phyloP scores from a whole-genome alignment of 2,888 invertebrate species.

The Caenorhabditis panamensis region DNA sequence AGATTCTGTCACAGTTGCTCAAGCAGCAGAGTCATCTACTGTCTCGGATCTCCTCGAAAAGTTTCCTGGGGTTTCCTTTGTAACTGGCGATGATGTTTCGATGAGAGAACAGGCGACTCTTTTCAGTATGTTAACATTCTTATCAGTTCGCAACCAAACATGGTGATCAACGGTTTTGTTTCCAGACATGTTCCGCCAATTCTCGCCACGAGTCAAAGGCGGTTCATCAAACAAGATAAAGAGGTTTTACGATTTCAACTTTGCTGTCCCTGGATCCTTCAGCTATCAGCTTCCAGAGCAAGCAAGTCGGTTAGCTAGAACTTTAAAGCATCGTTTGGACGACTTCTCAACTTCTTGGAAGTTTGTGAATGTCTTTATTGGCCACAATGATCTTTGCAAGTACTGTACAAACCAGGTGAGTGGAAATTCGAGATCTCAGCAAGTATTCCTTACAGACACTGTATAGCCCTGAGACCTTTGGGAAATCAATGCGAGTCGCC shows the following conservation, averaged over 20 bases:
- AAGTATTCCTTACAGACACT: conserved; percentile 50
- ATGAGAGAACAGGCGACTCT: conserved; percentile 55
- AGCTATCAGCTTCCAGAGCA: conserved; percentile 26
- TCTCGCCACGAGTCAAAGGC: conserved; percentile 43
- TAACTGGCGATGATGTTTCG: conserved; percentile 47
- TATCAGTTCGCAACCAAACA: not conserved
- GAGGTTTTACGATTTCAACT: conserved; percentile 56
- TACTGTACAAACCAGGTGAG: conserved; percentile 54
- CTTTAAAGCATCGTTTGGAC: conserved; percentile 12
- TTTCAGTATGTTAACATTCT: conserved; percentile 47
- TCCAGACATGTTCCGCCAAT: conserved; percentile 62
- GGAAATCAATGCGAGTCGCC: conserved; percentile 23
- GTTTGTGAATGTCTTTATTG: conserved; percentile 66
- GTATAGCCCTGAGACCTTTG: conserved; percentile 44
- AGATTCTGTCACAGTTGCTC: conserved; percentile 64
- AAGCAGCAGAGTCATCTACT: conserved; percentile 48
- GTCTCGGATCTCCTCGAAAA: conserved; percentile 36
- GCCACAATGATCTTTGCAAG: conserved; percentile 65
- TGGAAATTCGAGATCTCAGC: too few species aligned
- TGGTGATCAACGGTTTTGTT: not conserved
- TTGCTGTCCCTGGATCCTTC: conserved; percentile 41
- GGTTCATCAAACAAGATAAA: conserved; percentile 31
- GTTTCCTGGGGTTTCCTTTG: conserved; percentile 60
- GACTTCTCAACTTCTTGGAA: conserved; percentile 56
- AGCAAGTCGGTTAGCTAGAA: conserved; percentile 17